A percentile compares a stretch with the other conserved stretches of the same genome.
Conservation (phyloP, 2,113 vertebrate genomes). For the Gobio gobio region DNA sequence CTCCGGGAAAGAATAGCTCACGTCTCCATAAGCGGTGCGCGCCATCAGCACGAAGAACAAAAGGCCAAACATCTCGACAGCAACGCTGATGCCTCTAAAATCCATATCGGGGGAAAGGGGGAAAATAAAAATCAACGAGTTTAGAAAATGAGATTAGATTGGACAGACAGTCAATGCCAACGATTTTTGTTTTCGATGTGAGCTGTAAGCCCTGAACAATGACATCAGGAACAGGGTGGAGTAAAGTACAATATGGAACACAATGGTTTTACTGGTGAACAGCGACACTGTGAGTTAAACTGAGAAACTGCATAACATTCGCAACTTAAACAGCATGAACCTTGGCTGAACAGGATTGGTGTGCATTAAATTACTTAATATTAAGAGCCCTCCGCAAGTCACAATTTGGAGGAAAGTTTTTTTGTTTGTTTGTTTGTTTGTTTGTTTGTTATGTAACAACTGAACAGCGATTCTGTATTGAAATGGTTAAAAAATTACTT, state of each 20-base stretch:
- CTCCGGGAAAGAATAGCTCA: no score
- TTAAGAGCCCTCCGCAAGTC: no score
- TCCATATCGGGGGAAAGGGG: background rate
- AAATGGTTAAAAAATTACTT: background rate
- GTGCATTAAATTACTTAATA: no score
- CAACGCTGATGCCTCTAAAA: background rate
- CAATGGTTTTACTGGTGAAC: slow-evolving; percentile 42
- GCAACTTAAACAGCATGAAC: background rate
- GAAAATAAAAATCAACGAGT: background rate
- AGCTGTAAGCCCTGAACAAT: background rate
- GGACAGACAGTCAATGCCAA: background rate
- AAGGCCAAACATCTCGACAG: background rate
- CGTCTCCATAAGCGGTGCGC: no score
- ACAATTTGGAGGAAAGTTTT: no score
- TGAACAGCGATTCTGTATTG: background rate
- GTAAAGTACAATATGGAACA: background rate
- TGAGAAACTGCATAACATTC: slow-evolving; percentile 6
- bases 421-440: no score
- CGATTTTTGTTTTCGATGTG: background rate
- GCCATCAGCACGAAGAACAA: no score
- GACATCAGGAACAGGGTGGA: slow-evolving; percentile 28
- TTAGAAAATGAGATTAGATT: background rate
- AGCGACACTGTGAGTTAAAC: slow-evolving; percentile 61
- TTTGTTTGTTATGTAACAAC: no score
- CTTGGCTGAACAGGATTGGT: no score